Evolutionary conservation across 1,140 invertebrate genomes (phyloP), one percentile per base, ranked within the genome.

Genomic region (Bombus superbus): DNA sequence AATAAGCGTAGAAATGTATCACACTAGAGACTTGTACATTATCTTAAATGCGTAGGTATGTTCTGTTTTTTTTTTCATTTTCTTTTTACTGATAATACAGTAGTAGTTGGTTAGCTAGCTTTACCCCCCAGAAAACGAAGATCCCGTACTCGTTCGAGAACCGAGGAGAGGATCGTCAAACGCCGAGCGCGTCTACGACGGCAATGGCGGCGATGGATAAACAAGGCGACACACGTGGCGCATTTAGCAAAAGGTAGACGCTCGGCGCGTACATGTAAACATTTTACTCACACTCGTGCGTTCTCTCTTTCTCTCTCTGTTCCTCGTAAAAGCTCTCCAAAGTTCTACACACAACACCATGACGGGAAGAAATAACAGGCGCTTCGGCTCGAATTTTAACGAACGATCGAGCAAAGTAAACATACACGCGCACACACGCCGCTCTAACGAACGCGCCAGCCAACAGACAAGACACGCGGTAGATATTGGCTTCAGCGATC

Each of bases 1-100:
- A 92, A 93, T 93, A 93, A 93, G 92, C 92, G 92, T 93, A 93
- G 91, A 93, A 93, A 92, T 93, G 90, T 93, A 93, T 93, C 92
- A 93, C 92, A 93, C 92, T 93, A 93, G 92, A 92, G 90, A 92
- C 92, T 93, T 93, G 92, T 93, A 93, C 92, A 90, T 91, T 92
- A 93, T 91, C 92, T 92, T 93, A 93, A 92, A 92, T 93, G 92
- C 91, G 62, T 91, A 92, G 87, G 89, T 92, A 92, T 90, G 85
- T 83, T 87, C 64, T 81, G 47, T 81, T 42, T 75, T 83, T 44
- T 66, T 85, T 66, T 9, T 83, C 71, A 62, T 81, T 78, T 76
- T 66, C 82, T 78, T 77, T 72, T 57, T 83, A 66, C 71, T 64
- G 76, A 72, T 89, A 77, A 88, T 83, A 82, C 84, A 82, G 74